Percentiles rank a stretch among this genome's conserved stretches.
Evolutionary conservation across 2,888 invertebrate genomes (phyloP).

Genomic region (Scaeva pyrastri): DNA sequence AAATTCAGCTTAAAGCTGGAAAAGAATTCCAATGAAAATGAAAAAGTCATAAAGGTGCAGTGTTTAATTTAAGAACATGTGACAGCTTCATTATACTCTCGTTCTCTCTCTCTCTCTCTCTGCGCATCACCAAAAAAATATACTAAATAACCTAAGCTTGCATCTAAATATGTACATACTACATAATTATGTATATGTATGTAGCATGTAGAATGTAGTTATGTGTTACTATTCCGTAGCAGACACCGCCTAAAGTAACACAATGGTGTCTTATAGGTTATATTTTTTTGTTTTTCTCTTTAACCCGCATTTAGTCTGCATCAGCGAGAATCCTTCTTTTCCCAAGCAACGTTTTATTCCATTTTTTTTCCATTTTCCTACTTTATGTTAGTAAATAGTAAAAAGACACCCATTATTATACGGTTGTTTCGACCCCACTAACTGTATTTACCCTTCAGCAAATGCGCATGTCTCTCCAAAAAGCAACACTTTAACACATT

Average conservation of each 20-base stretch:
- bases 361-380: not conserved
- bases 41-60: constrained; percentile 10
- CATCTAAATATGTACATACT: not conserved
- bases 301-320: constrained; percentile 13
- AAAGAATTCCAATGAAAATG: no score
- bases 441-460: constrained; percentile 34
- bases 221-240: constrained; percentile 23
- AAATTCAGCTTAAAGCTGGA: not conserved
- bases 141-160: not conserved
- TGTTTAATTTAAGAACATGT: not conserved
- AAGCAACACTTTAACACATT: constrained; percentile 43
- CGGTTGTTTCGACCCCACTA: constrained; percentile 40
- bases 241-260: constrained; percentile 63
- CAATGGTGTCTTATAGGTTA: constrained; percentile 17
- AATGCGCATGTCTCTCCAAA: constrained; percentile 61
- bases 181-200: no score
- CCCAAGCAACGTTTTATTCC: not conserved
- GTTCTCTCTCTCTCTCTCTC: constrained; percentile 12
- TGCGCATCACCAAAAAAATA: not conserved
- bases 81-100: constrained; percentile 14
- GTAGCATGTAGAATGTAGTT: no score
- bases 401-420: constrained; percentile 24
- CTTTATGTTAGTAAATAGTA: constrained; percentile 2
- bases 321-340: not conserved
- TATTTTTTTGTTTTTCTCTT: constrained; percentile 14